These are phyloP conservation scores for Antrozous pallidus DNA, from an alignment of 2,797 vertebrate species.

Conservation along the genomic window DNA sequence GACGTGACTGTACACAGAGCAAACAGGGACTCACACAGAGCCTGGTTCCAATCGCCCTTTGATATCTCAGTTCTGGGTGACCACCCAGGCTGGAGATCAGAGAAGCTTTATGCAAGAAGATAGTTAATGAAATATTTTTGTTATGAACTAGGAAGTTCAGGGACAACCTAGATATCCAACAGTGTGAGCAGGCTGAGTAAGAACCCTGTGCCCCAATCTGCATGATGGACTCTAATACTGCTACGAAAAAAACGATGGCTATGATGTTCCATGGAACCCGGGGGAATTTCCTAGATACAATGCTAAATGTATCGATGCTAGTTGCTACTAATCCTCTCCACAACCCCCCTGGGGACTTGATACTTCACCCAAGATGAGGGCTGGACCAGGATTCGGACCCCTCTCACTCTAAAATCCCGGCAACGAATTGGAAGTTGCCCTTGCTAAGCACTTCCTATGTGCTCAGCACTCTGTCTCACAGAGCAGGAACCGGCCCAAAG, in stretches of 20 bases:
- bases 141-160: background rate
- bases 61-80: background rate
- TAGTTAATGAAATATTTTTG: background rate
- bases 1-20: background rate
- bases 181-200: background rate
- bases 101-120: conserved; percentile 2
- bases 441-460: background rate
- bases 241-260: fast-evolving
- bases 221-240: fast-evolving
- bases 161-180: background rate
- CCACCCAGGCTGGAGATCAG: background rate
- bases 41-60: background rate
- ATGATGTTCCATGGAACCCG: fast-evolving
- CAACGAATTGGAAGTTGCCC: background rate
- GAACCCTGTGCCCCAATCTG: background rate
- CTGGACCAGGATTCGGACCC: too few relatives aligned
- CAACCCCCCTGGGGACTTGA: background rate
- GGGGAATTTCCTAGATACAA: background rate
- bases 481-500: background rate
- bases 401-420: background rate
- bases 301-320: background rate
- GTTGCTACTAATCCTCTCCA: background rate
- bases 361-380: background rate
- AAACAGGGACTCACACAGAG: background rate
- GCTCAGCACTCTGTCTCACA: fast-evolving